Percentiles rank a stretch among this genome's conserved stretches.
phyloP scores from a whole-genome alignment of 2,888 invertebrate genomes.

The Theristus sp. region DNA sequence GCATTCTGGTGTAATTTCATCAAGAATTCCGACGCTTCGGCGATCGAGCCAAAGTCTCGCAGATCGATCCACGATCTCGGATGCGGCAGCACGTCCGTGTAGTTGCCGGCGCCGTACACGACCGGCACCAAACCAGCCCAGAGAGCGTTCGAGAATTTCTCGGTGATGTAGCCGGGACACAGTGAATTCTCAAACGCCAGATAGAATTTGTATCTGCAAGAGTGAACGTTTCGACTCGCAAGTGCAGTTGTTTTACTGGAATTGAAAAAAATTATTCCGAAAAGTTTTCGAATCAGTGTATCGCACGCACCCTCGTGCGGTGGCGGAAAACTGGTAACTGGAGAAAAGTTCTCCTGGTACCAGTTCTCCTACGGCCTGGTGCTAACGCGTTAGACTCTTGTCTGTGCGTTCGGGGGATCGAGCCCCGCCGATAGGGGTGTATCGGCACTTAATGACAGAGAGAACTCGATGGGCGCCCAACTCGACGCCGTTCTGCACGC shows the following conservation, averaged over 20 bases:
- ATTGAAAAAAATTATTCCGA: not conserved
- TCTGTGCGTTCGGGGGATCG: no score
- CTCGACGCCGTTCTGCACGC: no score
- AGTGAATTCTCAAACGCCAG: slow-evolving; percentile 8
- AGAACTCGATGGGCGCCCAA: no score
- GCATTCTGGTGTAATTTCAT: not conserved
- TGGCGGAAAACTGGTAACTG: not conserved
- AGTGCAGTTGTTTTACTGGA: not conserved
- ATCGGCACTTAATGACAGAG: no score
- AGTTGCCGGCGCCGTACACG: slow-evolving; percentile 6
- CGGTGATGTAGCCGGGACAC: slow-evolving; percentile 7
- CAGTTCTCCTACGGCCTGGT: no score
- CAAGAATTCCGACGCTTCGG: not conserved
- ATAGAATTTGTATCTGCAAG: slow-evolving; percentile 6
- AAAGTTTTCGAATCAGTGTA: not conserved
- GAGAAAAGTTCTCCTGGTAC: no score
- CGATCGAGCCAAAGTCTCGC: not conserved
- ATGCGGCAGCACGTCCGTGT: not conserved
- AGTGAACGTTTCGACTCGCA: not conserved
- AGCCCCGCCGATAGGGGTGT: no score
- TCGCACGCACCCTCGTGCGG: slow-evolving; percentile 1
- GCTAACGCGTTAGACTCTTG: no score
- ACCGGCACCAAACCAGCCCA: slow-evolving; percentile 4
- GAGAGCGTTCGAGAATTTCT: slow-evolving; percentile 7
- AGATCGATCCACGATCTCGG: slow-evolving; percentile 1